Evolutionary conservation across 1,140 invertebrate species (phyloP).

Genomic region (Arctopsyche grandis): DNA sequence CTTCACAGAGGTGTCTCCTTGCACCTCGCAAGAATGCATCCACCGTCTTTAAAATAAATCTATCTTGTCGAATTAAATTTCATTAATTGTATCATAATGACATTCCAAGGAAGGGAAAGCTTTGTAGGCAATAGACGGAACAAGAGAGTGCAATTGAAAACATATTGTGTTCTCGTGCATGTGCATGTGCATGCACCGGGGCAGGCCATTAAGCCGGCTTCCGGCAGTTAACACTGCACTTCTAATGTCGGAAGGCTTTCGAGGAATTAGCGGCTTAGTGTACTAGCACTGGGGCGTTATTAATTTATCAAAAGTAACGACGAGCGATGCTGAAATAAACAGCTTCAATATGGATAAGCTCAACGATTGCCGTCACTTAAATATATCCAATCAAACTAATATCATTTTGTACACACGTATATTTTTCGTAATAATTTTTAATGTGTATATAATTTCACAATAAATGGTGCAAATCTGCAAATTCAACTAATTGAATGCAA

Average conservation of each 20-base stretch:
- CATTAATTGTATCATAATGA: too few relatives aligned
- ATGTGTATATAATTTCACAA: neutral
- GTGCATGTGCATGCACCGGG: neutral
- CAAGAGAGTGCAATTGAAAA: conserved; percentile 16
- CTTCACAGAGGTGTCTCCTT: too few relatives aligned
- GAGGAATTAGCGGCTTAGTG: conserved; percentile 1
- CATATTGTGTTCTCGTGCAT: conserved; percentile 5
- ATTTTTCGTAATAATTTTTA: too few relatives aligned
- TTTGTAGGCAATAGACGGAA: neutral
- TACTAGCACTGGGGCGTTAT: neutral
- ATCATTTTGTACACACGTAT: too few relatives aligned
- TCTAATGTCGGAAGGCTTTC: conserved; percentile 11
- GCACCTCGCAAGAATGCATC: too few relatives aligned
- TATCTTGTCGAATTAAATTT: too few relatives aligned
- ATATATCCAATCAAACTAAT: too few relatives aligned
- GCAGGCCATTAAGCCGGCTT: neutral
- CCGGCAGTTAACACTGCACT: conserved; percentile 30
- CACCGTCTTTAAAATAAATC: too few relatives aligned
- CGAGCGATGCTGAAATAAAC: neutral
- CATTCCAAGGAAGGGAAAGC: too few relatives aligned
- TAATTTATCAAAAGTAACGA: neutral
- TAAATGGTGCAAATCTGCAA: neutral
- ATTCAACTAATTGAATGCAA: neutral
- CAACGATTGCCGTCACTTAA: too few relatives aligned
- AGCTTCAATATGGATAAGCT: neutral